Percentiles rank a stretch among this genome's conserved stretches.
Conservation (phyloP, 2,888 invertebrate species). For the Papilio elwesi region DNA sequence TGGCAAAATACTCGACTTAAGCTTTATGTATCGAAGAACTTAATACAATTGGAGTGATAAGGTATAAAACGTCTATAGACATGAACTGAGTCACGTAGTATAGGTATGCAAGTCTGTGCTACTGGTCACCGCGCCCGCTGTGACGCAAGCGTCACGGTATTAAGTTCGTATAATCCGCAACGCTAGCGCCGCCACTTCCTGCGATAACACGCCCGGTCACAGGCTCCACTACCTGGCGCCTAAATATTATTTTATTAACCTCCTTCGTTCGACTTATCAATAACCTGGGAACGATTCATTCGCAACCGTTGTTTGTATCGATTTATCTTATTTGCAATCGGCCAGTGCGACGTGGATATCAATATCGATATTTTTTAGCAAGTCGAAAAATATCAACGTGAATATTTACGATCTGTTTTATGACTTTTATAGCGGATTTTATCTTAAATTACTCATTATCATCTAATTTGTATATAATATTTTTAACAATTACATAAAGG, state of each 20-base stretch:
- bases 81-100: background rate
- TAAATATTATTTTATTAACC: conserved; percentile 41
- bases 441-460: no score
- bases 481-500: no score
- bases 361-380: conserved; percentile 1
- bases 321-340: conserved; percentile 16
- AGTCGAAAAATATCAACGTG: no score
- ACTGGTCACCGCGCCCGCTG: conserved; percentile 10
- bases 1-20: no score
- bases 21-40: no score
- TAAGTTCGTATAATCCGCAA: conserved; percentile 66
- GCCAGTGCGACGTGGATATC: no score
- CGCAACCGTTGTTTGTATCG: background rate
- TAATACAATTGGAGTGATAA: background rate
- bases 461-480: no score
- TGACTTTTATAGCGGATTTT: no score
- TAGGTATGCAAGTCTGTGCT: background rate
- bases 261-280: conserved; percentile 32
- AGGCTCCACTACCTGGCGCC: conserved; percentile 63
- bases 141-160: conserved; percentile 59
- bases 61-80: background rate
- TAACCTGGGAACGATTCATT: background rate
- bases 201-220: conserved; percentile 72
- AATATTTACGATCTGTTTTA: background rate
- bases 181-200: conserved; percentile 74